These are phyloP conservation scores for Leptosomus discolor DNA, from an alignment of 2,113 vertebrate species.

Conservation along the genomic window DNA sequence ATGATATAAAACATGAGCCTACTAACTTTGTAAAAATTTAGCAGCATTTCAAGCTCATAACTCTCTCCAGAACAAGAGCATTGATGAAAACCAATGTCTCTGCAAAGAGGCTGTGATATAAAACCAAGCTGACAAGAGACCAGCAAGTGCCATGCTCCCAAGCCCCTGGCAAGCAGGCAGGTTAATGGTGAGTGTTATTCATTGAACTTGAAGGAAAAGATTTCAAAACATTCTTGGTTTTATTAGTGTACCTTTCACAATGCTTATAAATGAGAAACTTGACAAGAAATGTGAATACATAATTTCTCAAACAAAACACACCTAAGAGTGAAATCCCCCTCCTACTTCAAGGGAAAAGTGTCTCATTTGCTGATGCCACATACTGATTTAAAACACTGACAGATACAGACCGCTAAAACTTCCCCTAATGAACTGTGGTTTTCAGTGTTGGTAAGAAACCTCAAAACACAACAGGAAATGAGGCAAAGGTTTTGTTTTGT, in stretches of 20 bases:
- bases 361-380: constrained; percentile 47
- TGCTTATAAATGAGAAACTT: background rate
- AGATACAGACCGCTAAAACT: constrained; percentile 65
- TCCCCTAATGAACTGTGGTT: constrained; percentile 66
- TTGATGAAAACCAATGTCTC: background rate
- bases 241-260: background rate
- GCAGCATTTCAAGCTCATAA: background rate
- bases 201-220: background rate
- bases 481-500: constrained; percentile 47
- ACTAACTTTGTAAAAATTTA: background rate
- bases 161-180: background rate
- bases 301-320: constrained; percentile 39
- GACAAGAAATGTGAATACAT: background rate
- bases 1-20: background rate
- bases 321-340: constrained; percentile 43
- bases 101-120: background rate
- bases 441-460: constrained; percentile 68
- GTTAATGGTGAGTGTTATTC: background rate
- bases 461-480: constrained; percentile 72
- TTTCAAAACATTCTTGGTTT: background rate
- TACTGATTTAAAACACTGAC: constrained; percentile 50
- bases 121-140: background rate
- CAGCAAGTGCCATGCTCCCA: background rate
- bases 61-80: background rate
- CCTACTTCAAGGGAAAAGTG: constrained; percentile 49